Percentiles rank a stretch among this genome's conserved stretches.
These are phyloP conservation scores for Subacronicta megacephala DNA, from an alignment of 2,888 invertebrate species.

Conservation along the genomic window DNA sequence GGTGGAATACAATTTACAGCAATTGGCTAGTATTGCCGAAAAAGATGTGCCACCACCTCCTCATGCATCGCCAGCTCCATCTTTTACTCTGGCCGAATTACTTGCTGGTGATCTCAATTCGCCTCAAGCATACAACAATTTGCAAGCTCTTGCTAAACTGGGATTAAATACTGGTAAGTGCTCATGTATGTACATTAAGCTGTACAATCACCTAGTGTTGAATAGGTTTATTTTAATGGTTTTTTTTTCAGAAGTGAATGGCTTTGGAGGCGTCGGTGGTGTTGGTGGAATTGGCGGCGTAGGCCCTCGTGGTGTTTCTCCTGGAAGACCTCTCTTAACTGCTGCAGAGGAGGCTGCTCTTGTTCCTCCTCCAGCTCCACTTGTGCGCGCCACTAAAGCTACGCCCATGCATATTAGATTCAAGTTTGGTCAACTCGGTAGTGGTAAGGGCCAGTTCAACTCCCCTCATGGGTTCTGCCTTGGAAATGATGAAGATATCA, in stretches of 20 bases:
- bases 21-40: constrained; percentile 95
- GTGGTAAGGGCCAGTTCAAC: constrained; percentile 98
- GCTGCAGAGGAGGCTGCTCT: constrained; percentile 84
- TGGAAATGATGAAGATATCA: constrained; percentile 98
- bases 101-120: constrained; percentile 92
- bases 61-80: constrained; percentile 90
- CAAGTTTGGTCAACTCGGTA: constrained; percentile 98
- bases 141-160: constrained; percentile 96
- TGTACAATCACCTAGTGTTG: neutral
- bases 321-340: constrained; percentile 81
- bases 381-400: constrained; percentile 92
- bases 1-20: constrained; percentile 96
- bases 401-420: constrained; percentile 96
- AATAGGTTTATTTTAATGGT: constrained; percentile 13
- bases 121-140: constrained; percentile 95
- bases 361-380: constrained; percentile 86
- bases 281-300: constrained; percentile 84
- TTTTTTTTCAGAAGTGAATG: constrained; percentile 82
- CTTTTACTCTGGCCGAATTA: constrained; percentile 94
- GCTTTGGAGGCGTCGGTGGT: constrained; percentile 80
- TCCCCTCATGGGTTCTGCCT: constrained; percentile 99
- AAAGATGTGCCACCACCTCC: constrained; percentile 89
- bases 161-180: constrained; percentile 92
- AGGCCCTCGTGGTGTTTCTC: constrained; percentile 88
- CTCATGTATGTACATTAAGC: neutral